phyloP scores from a whole-genome alignment of 2,797 vertebrate species.

The Syngnathus rostellatus region DNA sequence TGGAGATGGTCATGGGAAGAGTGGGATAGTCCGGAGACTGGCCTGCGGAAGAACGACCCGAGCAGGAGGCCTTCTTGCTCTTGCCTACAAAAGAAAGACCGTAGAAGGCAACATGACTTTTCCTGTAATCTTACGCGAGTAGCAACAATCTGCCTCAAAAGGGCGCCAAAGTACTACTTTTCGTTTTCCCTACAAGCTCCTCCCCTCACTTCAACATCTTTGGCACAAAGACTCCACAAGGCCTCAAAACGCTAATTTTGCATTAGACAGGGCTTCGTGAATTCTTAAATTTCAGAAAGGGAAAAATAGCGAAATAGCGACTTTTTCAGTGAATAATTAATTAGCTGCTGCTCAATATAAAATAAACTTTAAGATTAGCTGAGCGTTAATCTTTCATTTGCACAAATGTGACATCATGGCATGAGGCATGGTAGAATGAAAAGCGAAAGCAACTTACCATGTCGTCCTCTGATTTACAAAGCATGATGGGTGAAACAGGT shows the following conservation, averaged over 20 bases:
- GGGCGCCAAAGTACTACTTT: no score
- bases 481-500: conserved; percentile 44
- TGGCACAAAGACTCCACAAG: no score
- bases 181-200: no score
- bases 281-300: no score
- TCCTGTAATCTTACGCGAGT: no score
- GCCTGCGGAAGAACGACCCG: conserved; percentile 70
- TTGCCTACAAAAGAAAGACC: conserved; percentile 75
- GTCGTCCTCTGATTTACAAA: conserved; percentile 42
- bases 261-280: no score
- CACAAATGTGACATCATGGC: conserved; percentile 2
- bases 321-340: background rate
- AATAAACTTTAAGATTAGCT: background rate
- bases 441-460: conserved; percentile 55
- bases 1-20: conserved; percentile 73
- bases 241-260: no score
- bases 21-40: conserved; percentile 79
- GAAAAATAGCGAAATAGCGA: no score
- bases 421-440: conserved; percentile 29
- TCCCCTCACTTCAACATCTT: no score
- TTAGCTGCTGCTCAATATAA: background rate
- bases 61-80: conserved; percentile 71
- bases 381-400: background rate
- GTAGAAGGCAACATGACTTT: background rate
- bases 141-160: no score